Evolutionary conservation across 1,140 invertebrate species (phyloP).

Genomic region (Popillia japonica): DNA sequence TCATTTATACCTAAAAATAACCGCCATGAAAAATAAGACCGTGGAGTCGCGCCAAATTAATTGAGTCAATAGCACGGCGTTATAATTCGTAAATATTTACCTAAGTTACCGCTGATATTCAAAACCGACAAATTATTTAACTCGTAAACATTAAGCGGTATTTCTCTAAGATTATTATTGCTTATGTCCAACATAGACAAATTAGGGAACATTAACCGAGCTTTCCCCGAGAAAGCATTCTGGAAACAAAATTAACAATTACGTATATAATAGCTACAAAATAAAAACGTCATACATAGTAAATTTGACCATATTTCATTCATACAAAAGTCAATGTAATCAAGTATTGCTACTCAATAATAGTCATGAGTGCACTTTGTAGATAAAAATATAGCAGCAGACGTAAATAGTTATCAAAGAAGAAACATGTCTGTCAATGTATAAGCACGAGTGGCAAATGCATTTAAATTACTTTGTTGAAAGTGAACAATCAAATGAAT

Average conservation of each 20-base stretch:
- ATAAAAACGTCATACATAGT: background rate
- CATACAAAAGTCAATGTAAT: too few species aligned
- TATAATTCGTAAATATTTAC: slow-evolving; percentile 58
- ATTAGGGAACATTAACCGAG: slow-evolving; percentile 87
- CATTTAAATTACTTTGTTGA: too few species aligned
- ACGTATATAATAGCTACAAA: background rate
- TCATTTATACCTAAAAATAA: slow-evolving; percentile 75
- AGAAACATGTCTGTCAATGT: too few species aligned
- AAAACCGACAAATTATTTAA: slow-evolving; percentile 91
- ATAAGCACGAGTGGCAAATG: too few species aligned
- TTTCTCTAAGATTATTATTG: slow-evolving; percentile 81
- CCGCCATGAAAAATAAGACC: slow-evolving; percentile 34
- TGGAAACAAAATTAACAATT: slow-evolving; percentile 38
- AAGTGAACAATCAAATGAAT: too few species aligned
- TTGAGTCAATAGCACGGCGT: background rate
- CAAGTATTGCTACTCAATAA: too few species aligned
- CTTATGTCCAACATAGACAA: slow-evolving; percentile 95
- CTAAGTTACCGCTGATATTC: slow-evolving; percentile 88
- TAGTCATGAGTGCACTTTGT: too few species aligned
- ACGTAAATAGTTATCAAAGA: too few species aligned
- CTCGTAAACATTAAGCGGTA: slow-evolving; percentile 87
- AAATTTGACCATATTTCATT: too few species aligned
- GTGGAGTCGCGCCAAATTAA: slow-evolving; percentile 2
- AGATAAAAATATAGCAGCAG: too few species aligned
- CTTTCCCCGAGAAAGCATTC: slow-evolving; percentile 62